A percentile compares a stretch with the other conserved stretches of the same genome.
These are phyloP conservation scores for Gracilinanus agilis DNA, from an alignment of 2,113 vertebrate species.

Conservation along the genomic window DNA sequence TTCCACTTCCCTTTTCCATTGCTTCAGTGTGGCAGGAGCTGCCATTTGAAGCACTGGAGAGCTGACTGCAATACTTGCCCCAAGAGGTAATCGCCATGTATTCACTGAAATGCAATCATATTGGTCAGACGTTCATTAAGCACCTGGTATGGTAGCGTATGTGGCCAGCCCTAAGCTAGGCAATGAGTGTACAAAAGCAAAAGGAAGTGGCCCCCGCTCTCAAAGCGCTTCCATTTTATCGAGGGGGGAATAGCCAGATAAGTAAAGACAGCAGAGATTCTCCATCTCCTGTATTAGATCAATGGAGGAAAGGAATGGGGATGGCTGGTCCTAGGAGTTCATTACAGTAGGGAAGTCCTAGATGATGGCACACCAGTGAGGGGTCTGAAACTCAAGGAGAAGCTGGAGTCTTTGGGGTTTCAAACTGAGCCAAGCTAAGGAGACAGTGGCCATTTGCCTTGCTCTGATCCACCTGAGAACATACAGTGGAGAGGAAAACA, in stretches of 20 bases:
- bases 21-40: not conserved
- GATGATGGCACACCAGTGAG: not conserved
- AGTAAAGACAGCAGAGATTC: not conserved
- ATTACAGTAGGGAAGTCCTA: not conserved
- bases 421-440: too few relatives aligned
- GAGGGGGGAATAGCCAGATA: not conserved
- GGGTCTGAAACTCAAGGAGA: too few relatives aligned
- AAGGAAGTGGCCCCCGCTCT: not conserved
- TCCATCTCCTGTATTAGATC: not conserved
- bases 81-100: not conserved
- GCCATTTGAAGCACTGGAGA: not conserved
- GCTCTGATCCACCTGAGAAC: too few relatives aligned
- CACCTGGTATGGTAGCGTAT: rapidly evolving
- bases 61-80: not conserved
- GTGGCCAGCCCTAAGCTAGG: not conserved
- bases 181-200: not conserved
- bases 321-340: not conserved
- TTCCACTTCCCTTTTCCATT: not conserved
- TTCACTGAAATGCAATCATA: not conserved
- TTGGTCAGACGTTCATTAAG: not conserved
- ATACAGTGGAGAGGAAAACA: too few relatives aligned
- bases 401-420: too few relatives aligned
- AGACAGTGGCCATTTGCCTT: too few relatives aligned
- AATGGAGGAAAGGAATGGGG: not conserved
- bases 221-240: not conserved